Evolutionary conservation across 2,797 vertebrate genomes (phyloP).

Genomic region (Strix occidentalis): DNA sequence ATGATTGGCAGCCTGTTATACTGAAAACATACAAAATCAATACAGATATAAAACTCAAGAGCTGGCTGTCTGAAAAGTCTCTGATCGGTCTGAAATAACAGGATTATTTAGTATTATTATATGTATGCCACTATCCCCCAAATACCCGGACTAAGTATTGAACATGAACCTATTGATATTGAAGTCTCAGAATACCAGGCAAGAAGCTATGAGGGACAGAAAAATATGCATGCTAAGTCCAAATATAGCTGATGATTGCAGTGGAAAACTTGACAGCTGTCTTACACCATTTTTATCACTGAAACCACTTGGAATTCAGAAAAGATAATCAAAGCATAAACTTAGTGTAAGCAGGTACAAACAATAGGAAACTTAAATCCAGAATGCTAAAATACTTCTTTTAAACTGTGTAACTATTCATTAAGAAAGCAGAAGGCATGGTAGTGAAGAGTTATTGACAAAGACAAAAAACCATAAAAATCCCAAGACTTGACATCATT

Average conservation of each 20-base stretch:
- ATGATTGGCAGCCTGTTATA: neutral
- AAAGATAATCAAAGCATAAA: neutral
- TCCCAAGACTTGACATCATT: neutral
- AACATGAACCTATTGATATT: neutral
- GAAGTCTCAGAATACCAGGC: neutral
- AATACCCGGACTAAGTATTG: neutral
- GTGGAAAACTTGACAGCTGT: neutral
- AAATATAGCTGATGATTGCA: neutral
- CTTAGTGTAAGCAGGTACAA: neutral
- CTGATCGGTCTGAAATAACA: neutral
- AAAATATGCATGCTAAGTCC: neutral
- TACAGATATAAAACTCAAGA: neutral
- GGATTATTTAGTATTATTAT: neutral
- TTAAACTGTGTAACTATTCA: neutral
- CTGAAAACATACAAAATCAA: neutral
- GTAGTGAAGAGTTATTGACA: neutral
- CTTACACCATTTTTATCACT: neutral
- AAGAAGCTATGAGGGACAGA: neutral
- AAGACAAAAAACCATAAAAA: neutral
- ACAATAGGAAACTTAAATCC: neutral
- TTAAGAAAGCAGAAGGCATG: neutral
- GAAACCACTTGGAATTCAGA: neutral
- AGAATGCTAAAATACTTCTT: neutral
- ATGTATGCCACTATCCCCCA: neutral
- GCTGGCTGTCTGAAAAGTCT: neutral